phyloP scores from a whole-genome alignment of 2,888 invertebrate species.

The Mythimna pallens region DNA sequence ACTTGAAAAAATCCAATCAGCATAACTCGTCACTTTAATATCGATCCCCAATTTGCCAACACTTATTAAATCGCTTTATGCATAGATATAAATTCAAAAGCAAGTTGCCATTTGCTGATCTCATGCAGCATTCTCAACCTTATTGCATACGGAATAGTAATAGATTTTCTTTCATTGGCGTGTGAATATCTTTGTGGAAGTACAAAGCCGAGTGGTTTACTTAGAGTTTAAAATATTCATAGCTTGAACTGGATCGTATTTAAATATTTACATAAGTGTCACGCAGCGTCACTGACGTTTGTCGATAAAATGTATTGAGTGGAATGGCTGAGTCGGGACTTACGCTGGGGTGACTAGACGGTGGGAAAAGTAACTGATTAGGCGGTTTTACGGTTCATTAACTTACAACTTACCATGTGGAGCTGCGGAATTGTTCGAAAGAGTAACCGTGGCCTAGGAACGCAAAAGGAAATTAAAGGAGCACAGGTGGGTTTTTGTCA shows the following conservation, averaged over 20 bases:
- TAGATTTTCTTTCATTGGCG: conserved; percentile 79
- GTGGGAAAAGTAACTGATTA: conserved; percentile 58
- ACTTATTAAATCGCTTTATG: conserved; percentile 89
- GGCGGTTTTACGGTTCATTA: conserved; percentile 29
- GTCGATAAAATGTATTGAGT: conserved; percentile 89
- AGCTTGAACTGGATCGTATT: conserved; percentile 91
- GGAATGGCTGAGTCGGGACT: conserved; percentile 80
- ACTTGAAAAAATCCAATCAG: conserved; percentile 90
- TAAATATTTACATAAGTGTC: conserved; percentile 92
- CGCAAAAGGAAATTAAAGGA: no score
- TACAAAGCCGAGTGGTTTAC: conserved; percentile 88
- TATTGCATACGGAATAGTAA: conserved; percentile 75
- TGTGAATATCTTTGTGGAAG: conserved; percentile 79
- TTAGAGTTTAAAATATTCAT: conserved; percentile 91
- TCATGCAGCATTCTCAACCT: conserved; percentile 75
- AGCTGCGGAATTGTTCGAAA: not conserved
- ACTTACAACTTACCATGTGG: not conserved
- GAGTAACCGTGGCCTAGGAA: no score
- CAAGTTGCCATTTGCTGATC: conserved; percentile 70
- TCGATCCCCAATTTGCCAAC: conserved; percentile 89
- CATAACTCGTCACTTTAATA: conserved; percentile 89
- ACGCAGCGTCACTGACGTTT: conserved; percentile 88
- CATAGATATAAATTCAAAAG: conserved; percentile 83
- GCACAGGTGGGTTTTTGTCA: no score
- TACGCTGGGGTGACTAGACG: conserved; percentile 59